Base-by-base conservation (phyloP, 2,888 invertebrate genomes). In the Tubiluchus corallicola region DNA sequence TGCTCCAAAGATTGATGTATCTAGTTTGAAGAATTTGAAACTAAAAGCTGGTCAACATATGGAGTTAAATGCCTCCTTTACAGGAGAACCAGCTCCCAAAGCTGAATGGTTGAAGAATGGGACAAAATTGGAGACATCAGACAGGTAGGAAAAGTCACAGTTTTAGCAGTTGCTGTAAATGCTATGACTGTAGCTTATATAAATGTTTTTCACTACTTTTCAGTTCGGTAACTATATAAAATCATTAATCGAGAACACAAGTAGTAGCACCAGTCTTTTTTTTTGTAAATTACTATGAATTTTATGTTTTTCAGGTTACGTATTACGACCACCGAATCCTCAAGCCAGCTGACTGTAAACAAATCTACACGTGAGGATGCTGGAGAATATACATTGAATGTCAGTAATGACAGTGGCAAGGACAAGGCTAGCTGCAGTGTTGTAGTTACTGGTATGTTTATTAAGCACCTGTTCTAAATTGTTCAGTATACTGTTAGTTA, bases 41-140 rank as follows among this genome's bases (percentile, higher is more conserved):
- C 90, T 90, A 16, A 83, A 87, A 57, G 90, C 87, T 46, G 92
- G 92, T 20, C 87, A 94, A 65, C 85, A 87, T 60, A 87, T 94
- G 67, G 85, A 81, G 55, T 85, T 96, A 54, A 84, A 83, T 17
- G 90, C 98, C 42, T 96, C 98, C 20, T 98, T 81, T 66, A 79
- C 79, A 52, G 83, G 82, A 51, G 82, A 82, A 60, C 96, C 92
- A 1, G 76, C 76, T 53, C 90, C 92, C 4, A 81, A 77, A 65
- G 81, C 84, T 45, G 71, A 71, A n/a, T 94, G 92, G 92, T 74
- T 77, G n/a, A n/a, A 9, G 29, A 29, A 29, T 29, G 29, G 29
- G 9, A 29, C 9, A 29, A 9, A 9, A 29, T 29, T 29, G n/a
- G n/a, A n/a, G 29, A 9, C 9, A n/a, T 29, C 29, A 9, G n/a